Conservation (phyloP, 1,140 invertebrate species). For the Monomorium pharaonis region DNA sequence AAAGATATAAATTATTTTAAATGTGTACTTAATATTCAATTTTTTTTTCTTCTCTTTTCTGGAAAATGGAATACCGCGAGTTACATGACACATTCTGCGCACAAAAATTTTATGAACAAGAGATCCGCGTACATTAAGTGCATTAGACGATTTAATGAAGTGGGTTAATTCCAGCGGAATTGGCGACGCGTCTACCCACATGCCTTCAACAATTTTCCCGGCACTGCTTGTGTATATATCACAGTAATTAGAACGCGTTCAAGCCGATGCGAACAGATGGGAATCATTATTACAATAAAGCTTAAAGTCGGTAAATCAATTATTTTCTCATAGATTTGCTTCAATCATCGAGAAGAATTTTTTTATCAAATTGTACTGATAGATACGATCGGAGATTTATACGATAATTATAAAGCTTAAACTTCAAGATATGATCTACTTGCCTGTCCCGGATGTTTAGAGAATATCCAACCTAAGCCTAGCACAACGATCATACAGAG, state of each 20-base stretch:
- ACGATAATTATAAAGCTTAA: background rate
- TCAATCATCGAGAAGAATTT: background rate
- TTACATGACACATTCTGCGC: background rate
- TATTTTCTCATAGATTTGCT: background rate
- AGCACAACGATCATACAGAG: constrained; percentile 87
- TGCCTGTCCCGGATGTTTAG: constrained; percentile 85
- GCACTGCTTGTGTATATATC: background rate
- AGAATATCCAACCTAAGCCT: constrained; percentile 86
- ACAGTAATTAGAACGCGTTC: constrained; percentile 35
- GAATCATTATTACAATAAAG: constrained; percentile 36
- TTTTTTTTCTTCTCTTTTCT: background rate
- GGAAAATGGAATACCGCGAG: background rate
- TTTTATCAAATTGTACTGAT: background rate
- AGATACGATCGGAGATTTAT: background rate
- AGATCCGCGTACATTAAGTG: constrained; percentile 16
- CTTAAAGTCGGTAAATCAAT: background rate
- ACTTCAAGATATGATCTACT: constrained; percentile 25
- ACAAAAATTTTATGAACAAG: background rate
- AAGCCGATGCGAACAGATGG: background rate
- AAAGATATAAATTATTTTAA: background rate
- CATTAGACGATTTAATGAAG: constrained; percentile 33
- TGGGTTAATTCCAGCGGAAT: constrained; percentile 47
- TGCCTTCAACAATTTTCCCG: constrained; percentile 21
- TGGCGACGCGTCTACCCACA: constrained; percentile 39
- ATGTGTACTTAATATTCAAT: background rate